A percentile compares a stretch with the other conserved stretches of the same genome.
Evolutionary conservation across 2,797 vertebrate species (phyloP).

Genomic region (Macropus fuliginosus): DNA sequence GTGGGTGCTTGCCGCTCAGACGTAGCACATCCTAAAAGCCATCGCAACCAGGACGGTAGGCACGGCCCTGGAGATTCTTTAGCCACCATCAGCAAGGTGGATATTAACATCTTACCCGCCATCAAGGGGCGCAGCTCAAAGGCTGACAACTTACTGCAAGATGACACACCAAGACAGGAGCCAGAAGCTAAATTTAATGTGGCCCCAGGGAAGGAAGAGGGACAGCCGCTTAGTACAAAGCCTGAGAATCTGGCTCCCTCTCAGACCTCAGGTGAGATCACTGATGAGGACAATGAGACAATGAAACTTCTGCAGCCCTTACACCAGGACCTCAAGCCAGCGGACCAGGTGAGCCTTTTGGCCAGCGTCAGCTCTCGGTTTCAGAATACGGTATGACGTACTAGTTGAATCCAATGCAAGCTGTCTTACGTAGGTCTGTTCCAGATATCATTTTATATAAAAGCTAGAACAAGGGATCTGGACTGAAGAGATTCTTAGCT

Average conservation of each 20-base stretch:
- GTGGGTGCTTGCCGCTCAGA: conserved; percentile 72
- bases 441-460: conserved; percentile 30
- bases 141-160: conserved; percentile 70
- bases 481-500: neutral
- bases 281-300: conserved; percentile 83
- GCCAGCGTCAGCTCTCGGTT: neutral
- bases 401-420: neutral
- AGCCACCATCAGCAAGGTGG: conserved; percentile 92
- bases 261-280: conserved; percentile 54
- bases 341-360: conserved; percentile 76
- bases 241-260: conserved; percentile 69
- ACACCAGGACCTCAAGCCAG: conserved; percentile 63
- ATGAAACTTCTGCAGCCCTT: conserved; percentile 85
- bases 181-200: conserved; percentile 77
- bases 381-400: neutral
- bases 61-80: conserved; percentile 83
- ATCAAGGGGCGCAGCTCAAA: conserved; percentile 74
- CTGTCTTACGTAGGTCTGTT: neutral
- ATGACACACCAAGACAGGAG: conserved; percentile 67
- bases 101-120: conserved; percentile 87
- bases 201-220: conserved; percentile 72
- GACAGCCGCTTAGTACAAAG: conserved; percentile 67
- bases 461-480: conserved; percentile 7
- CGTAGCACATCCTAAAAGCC: conserved; percentile 72
- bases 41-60: conserved; percentile 75